Base-by-base conservation (phyloP, 2,113 vertebrate species). In the Hemiprocne comata region DNA sequence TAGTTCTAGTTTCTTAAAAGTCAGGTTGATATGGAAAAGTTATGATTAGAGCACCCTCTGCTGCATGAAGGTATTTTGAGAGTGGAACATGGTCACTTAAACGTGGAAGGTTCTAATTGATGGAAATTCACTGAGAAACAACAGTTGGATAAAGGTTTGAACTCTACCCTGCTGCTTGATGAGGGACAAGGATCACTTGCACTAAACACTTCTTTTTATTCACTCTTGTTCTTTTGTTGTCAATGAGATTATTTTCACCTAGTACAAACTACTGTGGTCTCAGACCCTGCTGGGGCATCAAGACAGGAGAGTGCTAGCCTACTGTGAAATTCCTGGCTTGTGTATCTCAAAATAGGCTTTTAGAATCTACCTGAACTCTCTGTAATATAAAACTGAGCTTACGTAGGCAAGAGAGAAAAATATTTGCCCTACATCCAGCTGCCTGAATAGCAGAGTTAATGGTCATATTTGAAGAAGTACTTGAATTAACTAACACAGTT, bases 401-500 rank as follows among this genome's bases (percentile, higher is more conserved):
- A 58, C 33, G 69, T 64, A 82, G 57, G 66, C 28, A 95, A 85
- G 38, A 17, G 3, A 91, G 79, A 95, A 97, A 97, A 93, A 93
- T 46, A 92, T 73, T 77, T 90, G 34, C 13, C 38, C 26, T 36
- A 64, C 57, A 31, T 33, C 24, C 40, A 83, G 9, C 12, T 86
- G 71, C 29, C 13, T 54, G 10, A 85, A 75, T 16, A 53, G 42
- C 25, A 79, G 11, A 54, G 15, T 44, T 65, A 54, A 38, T 13
- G 82, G 11, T 80, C 18, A 44, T 53, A 17, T 87, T 87, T 82
- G 23, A 71, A 89, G 66, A 66, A 50, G 13, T 34, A 2, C 21
- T 75, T 72, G 44, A 55, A 44, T 77, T 67, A 77, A 75, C 11
- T 29, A 24, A 31, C 46, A 51, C 10, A 62, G 12, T 50, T 44